Base-by-base conservation (phyloP, 2,888 invertebrate species). In the Hypercompe scribonia region DNA sequence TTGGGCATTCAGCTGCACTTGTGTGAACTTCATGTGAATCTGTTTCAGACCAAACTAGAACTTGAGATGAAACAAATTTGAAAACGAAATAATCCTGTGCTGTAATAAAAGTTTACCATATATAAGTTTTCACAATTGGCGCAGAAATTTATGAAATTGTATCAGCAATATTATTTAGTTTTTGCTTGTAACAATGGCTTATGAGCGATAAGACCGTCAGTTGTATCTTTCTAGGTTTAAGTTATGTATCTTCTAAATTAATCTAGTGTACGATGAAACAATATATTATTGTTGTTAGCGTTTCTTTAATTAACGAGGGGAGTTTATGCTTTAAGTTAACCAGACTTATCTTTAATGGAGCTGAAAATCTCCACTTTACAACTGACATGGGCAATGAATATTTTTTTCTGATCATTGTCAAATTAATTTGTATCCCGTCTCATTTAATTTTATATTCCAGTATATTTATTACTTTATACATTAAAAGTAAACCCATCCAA, bases 1-100 rank as follows among this genome's bases (percentile, higher is more conserved):
- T 72, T 72, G 34, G 34, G 31, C 58, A 65, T 73, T 73, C 72
- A 73, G 68, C 65, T 69, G 58, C 69, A 73, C 72, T 69, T 65
- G 68, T 31, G 68, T 24, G 68, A 69, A 73, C 65, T 73, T 58
- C 65, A 24, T 28, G 58, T 28, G 66, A 58, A 68, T 50, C 72
- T 73, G 65, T 65, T 31, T 33, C 33, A 68, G 33, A 67, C 66
- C 42, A 58, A 63, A 36, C 64, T 65, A 21, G 3, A 42, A 72
- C n/a, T 46, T 65, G 8, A 36, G 42, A 69, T 65, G 68, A 69
- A 73, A 72, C 68, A 39, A 69, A 69, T 73, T 65, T 42, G 69
- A 24, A 54, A 69, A 65, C 65, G 69, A 58, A 67, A 67, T 67
- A 33, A 67, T 31, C 10, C 31, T 31, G 18, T 68, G 13, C 31